phyloP scores from a whole-genome alignment of 2,797 vertebrate species.

The Coranthus polyacanthus region DNA sequence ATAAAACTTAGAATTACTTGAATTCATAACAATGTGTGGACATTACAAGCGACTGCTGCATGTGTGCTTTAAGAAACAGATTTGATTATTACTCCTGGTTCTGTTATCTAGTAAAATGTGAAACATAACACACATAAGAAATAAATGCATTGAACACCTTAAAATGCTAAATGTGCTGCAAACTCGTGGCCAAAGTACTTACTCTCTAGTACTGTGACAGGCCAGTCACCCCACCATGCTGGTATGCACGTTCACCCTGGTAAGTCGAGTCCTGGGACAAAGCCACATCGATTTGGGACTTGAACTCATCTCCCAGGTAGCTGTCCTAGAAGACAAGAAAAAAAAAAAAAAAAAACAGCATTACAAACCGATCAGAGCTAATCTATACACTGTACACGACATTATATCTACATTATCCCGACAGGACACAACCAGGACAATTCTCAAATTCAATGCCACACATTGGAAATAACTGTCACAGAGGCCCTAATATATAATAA shows the following conservation, averaged over 20 bases:
- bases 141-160: neutral
- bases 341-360: slow-evolving; percentile 4
- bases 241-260: slow-evolving; percentile 99
- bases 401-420: no score
- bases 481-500: no score
- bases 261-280: slow-evolving; percentile 99
- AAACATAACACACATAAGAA: neutral
- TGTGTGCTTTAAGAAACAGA: no score
- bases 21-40: no score
- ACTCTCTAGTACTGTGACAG: slow-evolving; percentile 99
- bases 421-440: no score
- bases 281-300: slow-evolving; percentile 99
- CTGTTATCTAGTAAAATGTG: no score
- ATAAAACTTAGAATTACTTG: no score
- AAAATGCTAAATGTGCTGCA: neutral
- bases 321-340: slow-evolving; percentile 89
- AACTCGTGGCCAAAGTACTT: slow-evolving; percentile 75
- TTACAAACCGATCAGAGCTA: neutral
- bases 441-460: no score
- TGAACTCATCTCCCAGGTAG: slow-evolving; percentile 99
- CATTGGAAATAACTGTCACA: no score
- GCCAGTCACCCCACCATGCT: slow-evolving; percentile 98
- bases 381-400: no score
- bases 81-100: no score
- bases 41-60: no score